Percentiles rank a stretch among this genome's conserved stretches.
Evolutionary conservation across 1,140 invertebrate genomes (phyloP).

Genomic region (Drosophila repleta): DNA sequence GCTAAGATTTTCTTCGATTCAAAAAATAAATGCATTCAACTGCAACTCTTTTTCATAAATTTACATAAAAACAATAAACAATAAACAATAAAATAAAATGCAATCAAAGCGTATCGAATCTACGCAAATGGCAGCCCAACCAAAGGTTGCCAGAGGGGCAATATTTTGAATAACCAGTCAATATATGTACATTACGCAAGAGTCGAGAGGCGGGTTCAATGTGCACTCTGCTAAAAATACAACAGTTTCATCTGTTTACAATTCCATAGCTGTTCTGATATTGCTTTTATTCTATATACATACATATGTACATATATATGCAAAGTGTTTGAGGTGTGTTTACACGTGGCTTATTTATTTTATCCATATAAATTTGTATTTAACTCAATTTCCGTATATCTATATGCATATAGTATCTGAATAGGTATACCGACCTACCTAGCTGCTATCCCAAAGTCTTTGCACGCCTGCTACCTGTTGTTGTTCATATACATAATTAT

Average conservation of each 20-base stretch:
- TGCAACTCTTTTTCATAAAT: constrained; percentile 11
- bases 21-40: constrained; percentile 11
- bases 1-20: background rate
- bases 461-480: constrained; percentile 29
- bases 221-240: background rate
- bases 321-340: constrained; percentile 30
- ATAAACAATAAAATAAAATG: background rate
- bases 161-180: background rate
- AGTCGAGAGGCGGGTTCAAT: background rate
- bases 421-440: background rate
- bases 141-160: constrained; percentile 19
- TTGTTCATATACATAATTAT: constrained; percentile 24
- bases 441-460: background rate
- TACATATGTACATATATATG: constrained; percentile 19
- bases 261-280: background rate
- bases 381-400: constrained; percentile 18
- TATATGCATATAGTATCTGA: constrained; percentile 1
- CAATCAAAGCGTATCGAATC: constrained; percentile 8
- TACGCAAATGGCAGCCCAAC: constrained; percentile 6
- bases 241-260: background rate
- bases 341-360: constrained; percentile 29
- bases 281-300: background rate
- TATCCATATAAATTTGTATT: constrained; percentile 5
- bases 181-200: background rate
- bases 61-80: constrained; percentile 11